Conservation (phyloP, 2,888 invertebrate genomes). For the Acleris literana region DNA sequence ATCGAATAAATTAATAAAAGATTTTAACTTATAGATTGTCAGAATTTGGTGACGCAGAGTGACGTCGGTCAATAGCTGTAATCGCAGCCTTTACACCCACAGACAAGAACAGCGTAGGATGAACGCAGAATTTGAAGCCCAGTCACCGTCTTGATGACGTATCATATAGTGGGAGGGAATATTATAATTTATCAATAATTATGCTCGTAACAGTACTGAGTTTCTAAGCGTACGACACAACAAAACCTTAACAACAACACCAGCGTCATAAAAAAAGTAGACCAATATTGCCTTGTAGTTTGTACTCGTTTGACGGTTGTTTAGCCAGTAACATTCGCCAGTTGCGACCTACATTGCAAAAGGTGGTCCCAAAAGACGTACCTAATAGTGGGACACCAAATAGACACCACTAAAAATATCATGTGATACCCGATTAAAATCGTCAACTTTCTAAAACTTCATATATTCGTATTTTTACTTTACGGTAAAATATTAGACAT, state of each 20-base stretch:
- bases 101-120: slow-evolving; percentile 36
- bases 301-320: too few relatives aligned
- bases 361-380: too few relatives aligned
- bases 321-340: too few relatives aligned
- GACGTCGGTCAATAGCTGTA: slow-evolving; percentile 58
- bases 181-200: slow-evolving; percentile 13
- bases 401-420: too few relatives aligned
- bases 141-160: slow-evolving; percentile 55
- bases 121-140: slow-evolving; percentile 34
- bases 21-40: background rate
- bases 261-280: background rate
- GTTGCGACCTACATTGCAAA: too few relatives aligned
- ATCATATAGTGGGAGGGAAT: slow-evolving; percentile 1
- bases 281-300: background rate
- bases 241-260: slow-evolving; percentile 9
- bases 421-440: too few relatives aligned
- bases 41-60: slow-evolving; percentile 26
- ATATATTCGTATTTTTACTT: too few relatives aligned
- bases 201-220: slow-evolving; percentile 7
- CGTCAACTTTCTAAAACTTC: too few relatives aligned
- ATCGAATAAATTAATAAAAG: too few relatives aligned
- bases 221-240: slow-evolving; percentile 26
- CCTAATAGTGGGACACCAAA: too few relatives aligned
- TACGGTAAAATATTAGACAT: too few relatives aligned
- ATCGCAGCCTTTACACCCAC: slow-evolving; percentile 72